These are phyloP conservation scores for Eilema caniola DNA, from an alignment of 2,888 invertebrate species.

Conservation along the genomic window DNA sequence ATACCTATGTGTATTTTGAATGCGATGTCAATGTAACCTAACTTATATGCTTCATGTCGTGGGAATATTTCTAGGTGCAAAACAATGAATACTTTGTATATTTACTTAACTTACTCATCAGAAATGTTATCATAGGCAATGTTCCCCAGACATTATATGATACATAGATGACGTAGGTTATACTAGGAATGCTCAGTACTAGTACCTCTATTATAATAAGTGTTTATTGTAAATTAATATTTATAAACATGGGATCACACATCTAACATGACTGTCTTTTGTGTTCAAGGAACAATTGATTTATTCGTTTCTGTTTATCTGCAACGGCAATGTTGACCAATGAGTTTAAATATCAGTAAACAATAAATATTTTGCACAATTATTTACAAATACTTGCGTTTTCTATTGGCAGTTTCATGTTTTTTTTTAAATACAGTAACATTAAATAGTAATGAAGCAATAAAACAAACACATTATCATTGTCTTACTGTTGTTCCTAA, in stretches of 20 bases:
- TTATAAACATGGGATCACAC: background rate
- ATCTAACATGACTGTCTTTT: background rate
- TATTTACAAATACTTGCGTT: background rate
- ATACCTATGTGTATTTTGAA: background rate
- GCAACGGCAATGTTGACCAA: background rate
- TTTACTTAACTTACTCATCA: background rate
- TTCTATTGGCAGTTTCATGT: too few relatives aligned
- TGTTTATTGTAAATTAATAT: background rate
- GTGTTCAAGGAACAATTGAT: background rate
- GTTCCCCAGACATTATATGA: background rate
- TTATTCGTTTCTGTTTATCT: background rate
- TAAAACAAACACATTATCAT: too few relatives aligned
- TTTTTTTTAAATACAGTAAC: too few relatives aligned
- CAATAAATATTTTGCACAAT: background rate
- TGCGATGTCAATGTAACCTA: background rate
- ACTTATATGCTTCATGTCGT: background rate
- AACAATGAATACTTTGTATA: background rate
- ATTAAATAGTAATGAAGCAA: too few relatives aligned
- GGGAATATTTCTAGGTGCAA: background rate
- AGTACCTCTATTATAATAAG: background rate
- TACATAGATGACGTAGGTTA: background rate
- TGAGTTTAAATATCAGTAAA: background rate
- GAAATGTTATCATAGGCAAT: background rate
- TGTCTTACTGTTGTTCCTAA: too few relatives aligned
- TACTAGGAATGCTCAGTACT: conserved; percentile 2